phyloP scores from a whole-genome alignment of 2,888 invertebrate species.

The Byasa hedistus region DNA sequence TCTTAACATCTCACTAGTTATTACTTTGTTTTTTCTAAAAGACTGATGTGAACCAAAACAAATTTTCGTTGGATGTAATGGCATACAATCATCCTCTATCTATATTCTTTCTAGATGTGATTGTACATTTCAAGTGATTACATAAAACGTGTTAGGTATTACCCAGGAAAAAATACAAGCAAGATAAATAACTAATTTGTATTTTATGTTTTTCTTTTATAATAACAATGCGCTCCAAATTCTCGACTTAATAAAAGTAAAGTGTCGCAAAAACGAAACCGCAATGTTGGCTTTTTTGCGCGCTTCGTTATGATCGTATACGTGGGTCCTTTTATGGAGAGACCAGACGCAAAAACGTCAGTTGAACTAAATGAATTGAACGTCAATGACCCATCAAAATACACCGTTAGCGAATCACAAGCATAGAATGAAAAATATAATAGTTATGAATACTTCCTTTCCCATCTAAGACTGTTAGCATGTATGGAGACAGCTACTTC shows the following conservation, averaged over 20 bases:
- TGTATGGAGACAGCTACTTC: neutral
- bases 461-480: neutral
- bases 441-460: neutral
- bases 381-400: slow-evolving; percentile 30
- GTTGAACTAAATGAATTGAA: slow-evolving; percentile 22
- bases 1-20: no score
- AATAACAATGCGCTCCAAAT: slow-evolving; percentile 6
- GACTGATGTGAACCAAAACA: no score
- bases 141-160: neutral
- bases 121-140: no score
- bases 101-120: no score
- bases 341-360: slow-evolving; percentile 22
- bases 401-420: slow-evolving; percentile 24
- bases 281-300: slow-evolving; percentile 15
- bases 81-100: no score
- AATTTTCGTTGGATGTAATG: no score
- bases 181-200: neutral
- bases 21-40: no score
- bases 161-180: neutral
- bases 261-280: slow-evolving; percentile 17
- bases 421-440: slow-evolving; percentile 1
- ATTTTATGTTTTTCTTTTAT: neutral
- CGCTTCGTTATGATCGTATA: slow-evolving; percentile 16
- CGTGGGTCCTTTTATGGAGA: slow-evolving; percentile 25
- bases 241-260: slow-evolving; percentile 5